Evolutionary conservation across 1,140 invertebrate species (phyloP), one percentile per base, ranked within the genome.

Genomic region (Bathynomus jamesi): DNA sequence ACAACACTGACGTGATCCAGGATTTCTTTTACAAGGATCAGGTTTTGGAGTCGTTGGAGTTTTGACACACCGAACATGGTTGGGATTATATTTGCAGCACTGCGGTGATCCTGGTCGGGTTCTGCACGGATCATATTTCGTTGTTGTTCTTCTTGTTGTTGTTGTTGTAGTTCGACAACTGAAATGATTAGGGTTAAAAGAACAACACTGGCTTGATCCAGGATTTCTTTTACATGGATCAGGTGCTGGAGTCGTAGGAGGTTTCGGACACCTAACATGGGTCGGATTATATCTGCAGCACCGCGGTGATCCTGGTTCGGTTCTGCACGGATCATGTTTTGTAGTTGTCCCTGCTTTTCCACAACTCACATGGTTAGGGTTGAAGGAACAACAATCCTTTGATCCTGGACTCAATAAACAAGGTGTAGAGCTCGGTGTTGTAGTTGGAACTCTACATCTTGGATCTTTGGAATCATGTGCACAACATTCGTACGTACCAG

Each of bases 1-100:
- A 63, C 74, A 76, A 24, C 74, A 76, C 61, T 68, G 17, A n/a
- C 29, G 29, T 25, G 46, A 61, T 10, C 67, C 67, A 24, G 67
- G 67, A 30, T 53, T 61, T 4, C 24, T n/a, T 28, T 17, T 5
- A 21, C 40, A 53, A 53, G 40, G 40, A 21, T 53, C 40, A 17
- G 40, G 40, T 21, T 21, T 53, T 17, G 40, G 21, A 1, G 70
- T 71, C 5, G 27, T 67, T 21, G 21, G 11, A 17, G 11, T 53
- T 21, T 53, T 21, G 11, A 3, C 21, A 29, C 70, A 71, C 17
- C 70, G 30, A 13, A n/a, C 4, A 61, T 70, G 40, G n/a, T 60
- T 28, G 7, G 61, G 61, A 25, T 70, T 70, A 7, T 32, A 30
- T 4, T n/a, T 21, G 31, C 68, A 70, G 28, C 68, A 70, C 21